These are phyloP conservation scores for Lasioglossum pauxillum DNA, from an alignment of 2,888 invertebrate species.

Conservation along the genomic window DNA sequence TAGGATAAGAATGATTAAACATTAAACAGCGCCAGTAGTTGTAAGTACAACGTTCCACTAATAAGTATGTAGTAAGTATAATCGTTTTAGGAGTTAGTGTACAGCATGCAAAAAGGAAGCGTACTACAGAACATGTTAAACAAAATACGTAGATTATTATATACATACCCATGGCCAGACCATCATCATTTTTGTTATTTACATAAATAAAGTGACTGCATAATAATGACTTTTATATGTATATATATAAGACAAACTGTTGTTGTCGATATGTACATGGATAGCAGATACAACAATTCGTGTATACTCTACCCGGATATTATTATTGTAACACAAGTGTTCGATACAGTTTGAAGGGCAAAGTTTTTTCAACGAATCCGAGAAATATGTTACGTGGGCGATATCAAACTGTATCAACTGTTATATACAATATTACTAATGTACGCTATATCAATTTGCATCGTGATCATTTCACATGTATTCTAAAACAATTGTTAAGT, in stretches of 20 bases:
- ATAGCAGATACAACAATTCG: slow-evolving; percentile 20
- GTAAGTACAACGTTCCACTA: slow-evolving; percentile 8
- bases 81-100: slow-evolving; percentile 34
- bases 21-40: background rate
- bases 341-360: slow-evolving; percentile 83
- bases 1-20: slow-evolving; percentile 7
- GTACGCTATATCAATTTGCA: slow-evolving; percentile 32
- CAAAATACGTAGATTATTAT: slow-evolving; percentile 70
- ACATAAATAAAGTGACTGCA: slow-evolving; percentile 73
- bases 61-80: background rate
- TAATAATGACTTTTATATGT: slow-evolving; percentile 31
- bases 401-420: slow-evolving; percentile 81
- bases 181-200: slow-evolving; percentile 84
- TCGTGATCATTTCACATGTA: slow-evolving; percentile 55
- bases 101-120: slow-evolving; percentile 41
- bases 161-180: slow-evolving; percentile 85
- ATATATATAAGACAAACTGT: slow-evolving; percentile 6
- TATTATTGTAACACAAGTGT: slow-evolving; percentile 39
- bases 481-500: slow-evolving; percentile 51
- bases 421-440: slow-evolving; percentile 65
- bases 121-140: slow-evolving; percentile 55
- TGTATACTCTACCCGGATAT: slow-evolving; percentile 1
- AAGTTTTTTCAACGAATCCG: slow-evolving; percentile 41
- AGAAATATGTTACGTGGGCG: slow-evolving; percentile 63
- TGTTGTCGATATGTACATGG: slow-evolving; percentile 18